Base-by-base conservation (phyloP, 2,888 invertebrate species). In the Cerceris ruficornis region DNA sequence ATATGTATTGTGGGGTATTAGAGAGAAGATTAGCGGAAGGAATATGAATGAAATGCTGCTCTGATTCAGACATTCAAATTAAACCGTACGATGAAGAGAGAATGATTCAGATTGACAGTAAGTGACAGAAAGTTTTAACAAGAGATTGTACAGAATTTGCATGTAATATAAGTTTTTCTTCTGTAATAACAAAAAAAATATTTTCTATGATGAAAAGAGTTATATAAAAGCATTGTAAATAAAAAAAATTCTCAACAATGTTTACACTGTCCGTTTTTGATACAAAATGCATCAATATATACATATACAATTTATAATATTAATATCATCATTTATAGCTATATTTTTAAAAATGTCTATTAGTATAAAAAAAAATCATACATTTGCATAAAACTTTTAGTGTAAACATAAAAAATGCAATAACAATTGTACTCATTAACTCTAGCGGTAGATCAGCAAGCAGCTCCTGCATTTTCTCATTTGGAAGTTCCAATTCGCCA, bases 401-500 rank as follows among this genome's bases (percentile, higher is more conserved):
- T 62, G 15, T 59, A 72, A 75, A 66, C 43, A 46, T 54, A n/a
- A 68, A 43, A 55, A 6, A 62, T 46, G 17, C 15, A 66, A 54
- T 67, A 76, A 70, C 28, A 81, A 75, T 73, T 77, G 61, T 77
- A 76, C 65, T 70, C 67, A 83, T 83, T 88, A 85, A 91, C 91
- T 88, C 88, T 49, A 84, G 54, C 42, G 89, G 84, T 69, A 91
- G 79, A 66, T 90, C 87, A 7, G 75, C 71, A 50, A 90, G 64
- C 46, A 91, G 76, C 17, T 90, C 81, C 49, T 89, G 84, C 64
- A 91, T 88, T 52, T 82, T 86, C 17, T 89, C 84, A 11, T 83
- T 83, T 2, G 87, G 77, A 28, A 92, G 77, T 82, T 92, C 92
- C n/a, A 80, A 83, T 80, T 90, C 88, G 11, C 89, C 91, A 64